Percentiles rank a stretch among this genome's conserved stretches.
Conservation (phyloP, 2,888 invertebrate genomes). For the Nematopogon swammerdamellus region DNA sequence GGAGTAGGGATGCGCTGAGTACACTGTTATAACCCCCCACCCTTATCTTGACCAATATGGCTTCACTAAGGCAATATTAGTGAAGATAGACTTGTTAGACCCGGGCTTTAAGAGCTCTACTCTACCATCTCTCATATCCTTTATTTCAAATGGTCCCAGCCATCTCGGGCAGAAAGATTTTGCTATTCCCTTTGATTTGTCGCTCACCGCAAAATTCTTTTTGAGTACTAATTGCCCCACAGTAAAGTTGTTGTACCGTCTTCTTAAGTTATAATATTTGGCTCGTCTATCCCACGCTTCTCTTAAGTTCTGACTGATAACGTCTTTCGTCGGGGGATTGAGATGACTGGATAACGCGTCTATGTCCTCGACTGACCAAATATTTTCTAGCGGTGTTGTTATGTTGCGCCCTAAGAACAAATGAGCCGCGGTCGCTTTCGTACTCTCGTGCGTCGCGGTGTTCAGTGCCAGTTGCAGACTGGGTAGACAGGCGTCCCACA, state of each 20-base stretch:
- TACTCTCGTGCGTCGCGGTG: background rate
- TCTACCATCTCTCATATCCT: background rate
- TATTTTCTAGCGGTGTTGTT: background rate
- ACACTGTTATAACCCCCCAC: slow-evolving; percentile 5
- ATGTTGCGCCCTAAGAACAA: background rate
- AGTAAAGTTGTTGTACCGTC: background rate
- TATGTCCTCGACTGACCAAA: background rate
- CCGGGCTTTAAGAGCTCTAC: background rate
- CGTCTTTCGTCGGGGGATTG: background rate
- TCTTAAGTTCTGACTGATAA: background rate
- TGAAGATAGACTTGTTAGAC: background rate
- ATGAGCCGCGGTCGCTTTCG: background rate
- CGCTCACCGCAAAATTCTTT: background rate
- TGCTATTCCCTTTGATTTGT: background rate
- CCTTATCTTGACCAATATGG: slow-evolving; percentile 4
- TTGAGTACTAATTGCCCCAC: background rate
- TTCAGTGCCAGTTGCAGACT: background rate
- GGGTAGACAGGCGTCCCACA: background rate
- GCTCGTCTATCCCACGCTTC: background rate
- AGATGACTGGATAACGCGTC: background rate
- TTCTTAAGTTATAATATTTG: background rate
- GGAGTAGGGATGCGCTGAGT: background rate
- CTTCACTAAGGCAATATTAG: background rate
- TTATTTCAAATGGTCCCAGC: background rate
- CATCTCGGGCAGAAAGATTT: background rate